Conservation (phyloP, 2,888 invertebrate genomes). For the Morinoia aosen region DNA sequence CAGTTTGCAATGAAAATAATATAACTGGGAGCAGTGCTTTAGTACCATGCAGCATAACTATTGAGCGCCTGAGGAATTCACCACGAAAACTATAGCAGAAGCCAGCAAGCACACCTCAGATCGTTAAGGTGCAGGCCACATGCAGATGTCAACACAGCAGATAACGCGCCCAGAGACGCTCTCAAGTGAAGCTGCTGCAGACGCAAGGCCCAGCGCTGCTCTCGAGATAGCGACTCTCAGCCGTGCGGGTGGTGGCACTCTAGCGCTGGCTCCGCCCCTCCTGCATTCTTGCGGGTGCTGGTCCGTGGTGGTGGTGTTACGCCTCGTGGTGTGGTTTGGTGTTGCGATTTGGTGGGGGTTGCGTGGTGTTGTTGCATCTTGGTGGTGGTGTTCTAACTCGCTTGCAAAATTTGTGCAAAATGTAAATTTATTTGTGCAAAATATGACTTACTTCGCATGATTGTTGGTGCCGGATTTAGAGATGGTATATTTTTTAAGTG, state of each 20-base stretch:
- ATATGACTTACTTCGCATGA: too few species aligned
- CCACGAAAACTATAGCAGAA: too few species aligned
- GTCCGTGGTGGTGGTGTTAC: too few species aligned
- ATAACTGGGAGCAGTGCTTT: background rate
- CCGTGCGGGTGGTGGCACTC: background rate
- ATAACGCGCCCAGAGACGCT: background rate
- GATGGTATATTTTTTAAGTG: too few species aligned
- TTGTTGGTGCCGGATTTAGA: too few species aligned
- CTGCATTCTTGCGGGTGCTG: background rate
- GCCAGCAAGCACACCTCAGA: background rate
- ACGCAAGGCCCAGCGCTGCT: background rate
- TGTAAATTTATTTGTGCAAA: too few species aligned
- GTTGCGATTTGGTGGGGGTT: too few species aligned
- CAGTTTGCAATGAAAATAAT: background rate
- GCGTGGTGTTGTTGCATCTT: too few species aligned
- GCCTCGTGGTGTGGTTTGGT: too few species aligned
- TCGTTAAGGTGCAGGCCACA: background rate
- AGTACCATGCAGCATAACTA: background rate
- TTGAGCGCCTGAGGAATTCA: background rate
- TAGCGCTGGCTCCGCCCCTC: background rate
- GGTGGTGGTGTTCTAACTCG: too few species aligned
- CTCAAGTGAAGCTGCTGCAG: background rate
- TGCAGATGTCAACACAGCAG: slow-evolving; percentile 3
- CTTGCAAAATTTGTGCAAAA: too few species aligned
- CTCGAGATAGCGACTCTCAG: background rate